Conservation (phyloP, 2,797 vertebrate genomes). For the Euphonia xanthogaster region DNA sequence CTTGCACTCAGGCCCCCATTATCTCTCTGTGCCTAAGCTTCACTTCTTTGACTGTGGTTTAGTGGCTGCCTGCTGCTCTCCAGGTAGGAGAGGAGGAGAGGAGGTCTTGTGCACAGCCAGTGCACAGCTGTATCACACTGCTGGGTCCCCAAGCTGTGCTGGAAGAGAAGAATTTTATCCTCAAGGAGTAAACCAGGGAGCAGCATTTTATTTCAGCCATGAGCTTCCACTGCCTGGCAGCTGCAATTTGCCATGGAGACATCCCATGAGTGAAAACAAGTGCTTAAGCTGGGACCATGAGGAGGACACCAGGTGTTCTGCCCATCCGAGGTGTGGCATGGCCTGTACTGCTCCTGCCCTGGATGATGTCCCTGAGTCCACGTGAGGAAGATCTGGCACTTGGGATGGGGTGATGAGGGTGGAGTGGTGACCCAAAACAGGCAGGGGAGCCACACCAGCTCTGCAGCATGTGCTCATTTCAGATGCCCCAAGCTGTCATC, state of each 20-base stretch:
- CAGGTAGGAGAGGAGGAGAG: neutral
- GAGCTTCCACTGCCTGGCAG: neutral
- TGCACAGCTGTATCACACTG: neutral
- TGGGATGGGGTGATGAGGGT: rapidly evolving
- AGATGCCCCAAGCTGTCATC: neutral
- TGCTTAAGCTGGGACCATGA: rapidly evolving
- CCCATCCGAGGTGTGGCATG: rapidly evolving
- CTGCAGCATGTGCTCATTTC: neutral
- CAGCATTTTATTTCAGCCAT: neutral
- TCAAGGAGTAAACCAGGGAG: neutral
- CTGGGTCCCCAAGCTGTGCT: rapidly evolving
- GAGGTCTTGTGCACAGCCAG: neutral
- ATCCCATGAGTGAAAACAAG: neutral
- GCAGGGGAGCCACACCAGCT: neutral
- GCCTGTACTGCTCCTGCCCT: neutral
- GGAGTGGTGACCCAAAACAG: neutral
- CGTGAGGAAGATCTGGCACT: rapidly evolving
- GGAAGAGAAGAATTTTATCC: neutral
- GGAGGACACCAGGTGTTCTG: neutral
- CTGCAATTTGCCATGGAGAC: neutral
- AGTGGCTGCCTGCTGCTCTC: neutral
- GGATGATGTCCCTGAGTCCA: neutral
- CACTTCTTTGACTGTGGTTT: neutral
- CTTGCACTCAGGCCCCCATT: neutral
- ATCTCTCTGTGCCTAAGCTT: neutral